Conservation (phyloP, 2,888 invertebrate species). For the Caenorhabditis wallacei region DNA sequence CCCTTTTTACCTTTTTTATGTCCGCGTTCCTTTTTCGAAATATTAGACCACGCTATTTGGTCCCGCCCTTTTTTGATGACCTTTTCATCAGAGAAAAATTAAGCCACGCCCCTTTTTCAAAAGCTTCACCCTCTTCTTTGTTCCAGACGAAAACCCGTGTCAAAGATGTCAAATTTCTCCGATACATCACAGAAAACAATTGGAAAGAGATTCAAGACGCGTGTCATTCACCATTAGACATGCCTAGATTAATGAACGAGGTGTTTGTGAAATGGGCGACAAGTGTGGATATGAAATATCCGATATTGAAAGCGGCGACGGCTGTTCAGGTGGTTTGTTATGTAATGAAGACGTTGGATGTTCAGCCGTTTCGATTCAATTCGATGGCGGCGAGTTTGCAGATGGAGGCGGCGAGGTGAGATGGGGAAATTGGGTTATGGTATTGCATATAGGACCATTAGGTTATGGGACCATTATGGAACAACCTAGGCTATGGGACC, state of each 20-base stretch:
- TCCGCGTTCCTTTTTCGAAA: no score
- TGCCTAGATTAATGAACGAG: conserved; percentile 9
- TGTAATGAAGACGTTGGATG: background rate
- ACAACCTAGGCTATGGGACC: no score
- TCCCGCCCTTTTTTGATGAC: no score
- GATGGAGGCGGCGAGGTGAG: background rate
- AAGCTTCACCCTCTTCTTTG: background rate
- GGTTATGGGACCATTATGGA: background rate
- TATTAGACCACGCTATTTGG: no score
- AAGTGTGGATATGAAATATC: background rate
- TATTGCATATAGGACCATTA: background rate
- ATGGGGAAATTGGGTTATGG: background rate
- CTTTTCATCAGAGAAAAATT: no score
- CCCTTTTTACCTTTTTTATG: no score
- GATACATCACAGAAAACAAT: conserved; percentile 29
- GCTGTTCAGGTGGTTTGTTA: conserved; percentile 13
- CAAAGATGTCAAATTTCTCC: conserved; percentile 17
- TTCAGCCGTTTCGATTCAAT: background rate
- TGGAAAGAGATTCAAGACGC: conserved; percentile 30
- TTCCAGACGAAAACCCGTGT: background rate
- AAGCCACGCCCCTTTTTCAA: no score
- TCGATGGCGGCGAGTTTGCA: background rate
- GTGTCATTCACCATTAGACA: background rate
- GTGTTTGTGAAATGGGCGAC: conserved; percentile 14
- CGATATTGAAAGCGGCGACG: background rate